Conservation (phyloP, 2,113 vertebrate species). For the Psittacula cyanocephala region DNA sequence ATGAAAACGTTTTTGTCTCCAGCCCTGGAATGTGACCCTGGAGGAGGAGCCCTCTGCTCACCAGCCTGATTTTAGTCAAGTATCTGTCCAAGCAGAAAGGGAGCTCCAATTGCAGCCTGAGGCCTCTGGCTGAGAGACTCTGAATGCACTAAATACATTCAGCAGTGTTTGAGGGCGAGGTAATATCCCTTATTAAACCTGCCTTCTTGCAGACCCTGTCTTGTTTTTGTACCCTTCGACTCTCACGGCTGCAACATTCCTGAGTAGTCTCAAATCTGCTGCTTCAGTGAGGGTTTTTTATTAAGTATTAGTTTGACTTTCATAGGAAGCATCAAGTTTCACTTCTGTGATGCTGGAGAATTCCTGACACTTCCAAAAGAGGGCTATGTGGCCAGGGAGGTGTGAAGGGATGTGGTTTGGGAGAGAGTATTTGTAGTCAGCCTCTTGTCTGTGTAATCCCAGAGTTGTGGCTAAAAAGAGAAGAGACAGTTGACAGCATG, state of each 20-base stretch:
- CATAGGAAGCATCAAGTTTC: background rate
- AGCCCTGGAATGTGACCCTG: background rate
- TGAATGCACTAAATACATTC: background rate
- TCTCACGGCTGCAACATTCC: accelerated
- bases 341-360: background rate
- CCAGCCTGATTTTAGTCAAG: background rate
- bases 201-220: background rate
- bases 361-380: background rate
- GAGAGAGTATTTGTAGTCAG: background rate
- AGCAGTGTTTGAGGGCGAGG: background rate
- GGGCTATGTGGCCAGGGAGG: background rate
- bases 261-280: background rate
- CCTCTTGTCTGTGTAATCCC: background rate
- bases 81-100: accelerated
- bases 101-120: background rate
- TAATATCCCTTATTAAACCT: background rate
- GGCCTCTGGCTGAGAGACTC: background rate
- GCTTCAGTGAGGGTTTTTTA: background rate
- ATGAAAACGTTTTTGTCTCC: background rate
- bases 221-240: background rate
- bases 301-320: background rate
- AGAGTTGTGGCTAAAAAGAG: background rate
- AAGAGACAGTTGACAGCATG: background rate
- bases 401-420: background rate
- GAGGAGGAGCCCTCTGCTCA: background rate